These are phyloP conservation scores for Tympanoctomys barrerae DNA, from an alignment of 2,797 vertebrate species.

Conservation along the genomic window DNA sequence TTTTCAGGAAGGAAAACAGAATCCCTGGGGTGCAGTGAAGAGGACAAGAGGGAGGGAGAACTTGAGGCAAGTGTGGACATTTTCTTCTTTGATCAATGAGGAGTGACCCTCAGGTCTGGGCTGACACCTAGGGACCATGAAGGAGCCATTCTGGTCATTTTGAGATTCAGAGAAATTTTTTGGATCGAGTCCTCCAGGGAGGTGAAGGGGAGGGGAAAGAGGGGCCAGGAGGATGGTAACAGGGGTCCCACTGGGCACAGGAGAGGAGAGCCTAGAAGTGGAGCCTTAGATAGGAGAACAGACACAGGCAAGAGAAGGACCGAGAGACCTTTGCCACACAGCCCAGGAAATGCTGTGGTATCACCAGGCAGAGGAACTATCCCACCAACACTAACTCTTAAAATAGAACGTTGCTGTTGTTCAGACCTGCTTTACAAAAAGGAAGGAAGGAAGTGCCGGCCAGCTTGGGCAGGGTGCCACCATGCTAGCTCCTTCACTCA, in stretches of 20 bases:
- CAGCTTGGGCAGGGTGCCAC: not conserved
- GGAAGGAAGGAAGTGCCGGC: not conserved
- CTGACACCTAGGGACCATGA: not conserved
- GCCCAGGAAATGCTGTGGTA: not conserved
- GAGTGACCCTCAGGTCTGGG: not conserved
- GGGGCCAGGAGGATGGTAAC: not conserved
- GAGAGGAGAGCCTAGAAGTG: not conserved
- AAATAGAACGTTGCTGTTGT: not conserved
- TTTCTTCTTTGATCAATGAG: not conserved
- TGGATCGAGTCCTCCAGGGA: not conserved
- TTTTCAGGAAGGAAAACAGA: not conserved
- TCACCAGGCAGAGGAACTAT: not conserved
- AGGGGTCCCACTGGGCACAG: not conserved
- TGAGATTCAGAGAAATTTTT: not conserved
- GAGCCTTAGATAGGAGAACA: not conserved
- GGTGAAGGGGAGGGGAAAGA: not conserved
- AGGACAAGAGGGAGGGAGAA: not conserved
- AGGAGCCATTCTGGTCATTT: not conserved
- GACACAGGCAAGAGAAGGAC: not conserved
- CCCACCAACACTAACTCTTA: slow-evolving; percentile 29
- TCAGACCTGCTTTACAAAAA: not conserved
- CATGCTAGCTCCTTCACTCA: not conserved
- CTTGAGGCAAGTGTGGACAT: not conserved
- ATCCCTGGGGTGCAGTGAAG: not conserved
- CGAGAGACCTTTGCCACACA: too few species aligned